Evolutionary conservation across 2,888 invertebrate species (phyloP).

Genomic region (Melinaea menophilus): DNA sequence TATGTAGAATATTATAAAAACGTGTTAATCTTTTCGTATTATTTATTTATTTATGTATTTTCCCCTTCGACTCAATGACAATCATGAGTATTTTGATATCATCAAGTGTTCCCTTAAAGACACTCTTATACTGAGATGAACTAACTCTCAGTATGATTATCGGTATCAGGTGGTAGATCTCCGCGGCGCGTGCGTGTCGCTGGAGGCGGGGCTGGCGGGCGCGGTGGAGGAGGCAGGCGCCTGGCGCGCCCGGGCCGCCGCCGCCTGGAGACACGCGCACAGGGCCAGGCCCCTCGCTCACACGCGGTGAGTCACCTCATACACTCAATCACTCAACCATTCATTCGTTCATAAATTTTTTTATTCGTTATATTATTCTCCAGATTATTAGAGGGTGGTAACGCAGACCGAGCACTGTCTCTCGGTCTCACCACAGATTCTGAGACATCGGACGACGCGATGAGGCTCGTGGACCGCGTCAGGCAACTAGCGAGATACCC

Average conservation of each 20-base stretch:
- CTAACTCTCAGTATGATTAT: not conserved
- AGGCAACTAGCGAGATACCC: slow-evolving; percentile 66
- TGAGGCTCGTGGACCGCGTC: slow-evolving; percentile 71
- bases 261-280: slow-evolving; percentile 80
- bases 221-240: slow-evolving; percentile 84
- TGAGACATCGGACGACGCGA: slow-evolving; percentile 70
- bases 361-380: slow-evolving; percentile 2
- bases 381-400: slow-evolving; percentile 59
- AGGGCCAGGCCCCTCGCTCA: slow-evolving; percentile 80
- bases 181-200: slow-evolving; percentile 84
- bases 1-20: no score
- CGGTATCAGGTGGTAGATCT: slow-evolving; percentile 79
- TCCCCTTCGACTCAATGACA: no score
- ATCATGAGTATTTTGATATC: no score
- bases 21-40: no score
- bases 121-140: not conserved
- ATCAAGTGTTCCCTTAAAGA: no score
- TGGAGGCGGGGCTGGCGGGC: slow-evolving; percentile 85
- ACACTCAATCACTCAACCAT: not conserved
- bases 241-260: slow-evolving; percentile 84
- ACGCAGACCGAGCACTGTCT: slow-evolving; percentile 56
- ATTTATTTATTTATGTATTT: no score
- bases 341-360: not conserved
- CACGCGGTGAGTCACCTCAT: slow-evolving; percentile 33
- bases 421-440: slow-evolving; percentile 67